These are phyloP conservation scores for Hyalella azteca DNA, from an alignment of 2,888 invertebrate genomes.

Conservation along the genomic window DNA sequence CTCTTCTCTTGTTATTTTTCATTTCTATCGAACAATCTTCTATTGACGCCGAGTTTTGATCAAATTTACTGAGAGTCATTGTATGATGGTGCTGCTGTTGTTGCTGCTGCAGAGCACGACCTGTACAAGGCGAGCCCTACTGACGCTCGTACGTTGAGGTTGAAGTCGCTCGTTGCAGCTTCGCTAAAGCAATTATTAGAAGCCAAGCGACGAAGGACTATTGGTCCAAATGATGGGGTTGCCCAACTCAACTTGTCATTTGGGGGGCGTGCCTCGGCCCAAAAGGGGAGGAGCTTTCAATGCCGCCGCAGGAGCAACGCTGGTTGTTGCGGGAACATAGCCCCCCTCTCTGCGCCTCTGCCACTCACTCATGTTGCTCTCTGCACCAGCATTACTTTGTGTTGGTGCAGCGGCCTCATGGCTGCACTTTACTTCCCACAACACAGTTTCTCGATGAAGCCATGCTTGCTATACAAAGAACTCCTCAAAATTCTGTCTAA, in stretches of 20 bases:
- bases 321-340: neutral
- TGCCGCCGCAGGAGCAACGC: no score
- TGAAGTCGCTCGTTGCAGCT: constrained; percentile 36
- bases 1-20: neutral
- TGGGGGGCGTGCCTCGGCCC: neutral
- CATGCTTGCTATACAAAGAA: no score
- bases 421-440: no score
- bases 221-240: constrained; percentile 37
- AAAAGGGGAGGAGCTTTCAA: constrained; percentile 7
- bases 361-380: neutral
- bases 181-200: constrained; percentile 31
- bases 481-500: no score
- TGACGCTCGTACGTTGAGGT: constrained; percentile 22
- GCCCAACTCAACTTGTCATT: constrained; percentile 20
- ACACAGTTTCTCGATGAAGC: no score
- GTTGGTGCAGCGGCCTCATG: no score
- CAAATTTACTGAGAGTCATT: constrained; percentile 30
- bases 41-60: constrained; percentile 26
- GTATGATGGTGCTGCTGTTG: no score
- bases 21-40: constrained; percentile 13
- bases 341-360: neutral
- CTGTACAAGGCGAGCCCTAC: neutral
- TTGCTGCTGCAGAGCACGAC: constrained; percentile 10
- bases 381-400: neutral
- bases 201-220: constrained; percentile 36